Percentiles rank a stretch among this genome's conserved stretches.
These are phyloP conservation scores for Candoia aspera DNA, from an alignment of 2,113 vertebrate genomes.

Conservation along the genomic window DNA sequence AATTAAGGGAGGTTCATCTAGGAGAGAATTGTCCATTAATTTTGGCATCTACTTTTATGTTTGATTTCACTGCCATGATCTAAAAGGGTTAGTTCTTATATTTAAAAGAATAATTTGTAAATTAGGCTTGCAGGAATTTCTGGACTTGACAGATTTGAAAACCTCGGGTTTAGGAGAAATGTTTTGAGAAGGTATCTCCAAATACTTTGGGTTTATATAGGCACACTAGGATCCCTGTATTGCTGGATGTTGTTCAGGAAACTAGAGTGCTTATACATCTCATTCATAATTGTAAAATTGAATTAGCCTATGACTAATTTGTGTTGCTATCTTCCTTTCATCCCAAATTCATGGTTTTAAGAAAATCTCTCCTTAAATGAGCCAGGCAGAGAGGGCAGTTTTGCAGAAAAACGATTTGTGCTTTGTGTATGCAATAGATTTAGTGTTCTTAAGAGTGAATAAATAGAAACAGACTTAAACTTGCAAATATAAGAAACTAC, in stretches of 20 bases:
- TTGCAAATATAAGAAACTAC: background rate
- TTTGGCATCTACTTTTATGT: background rate
- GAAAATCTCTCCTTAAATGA: slow-evolving; percentile 41
- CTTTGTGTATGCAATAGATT: background rate
- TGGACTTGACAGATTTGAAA: background rate
- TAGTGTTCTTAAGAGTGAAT: background rate
- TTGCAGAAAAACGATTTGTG: background rate
- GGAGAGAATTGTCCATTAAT: background rate
- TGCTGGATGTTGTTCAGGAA: slow-evolving; percentile 49
- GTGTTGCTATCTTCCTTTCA: slow-evolving; percentile 40
- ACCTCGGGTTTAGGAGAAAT: background rate
- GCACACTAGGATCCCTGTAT: background rate
- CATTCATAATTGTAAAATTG: slow-evolving; percentile 43
- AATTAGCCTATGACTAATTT: slow-evolving; percentile 49
- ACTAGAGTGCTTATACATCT: slow-evolving; percentile 49
- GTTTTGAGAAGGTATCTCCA: background rate
- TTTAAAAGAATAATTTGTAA: background rate
- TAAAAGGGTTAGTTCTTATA: background rate
- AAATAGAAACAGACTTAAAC: slow-evolving; percentile 9
- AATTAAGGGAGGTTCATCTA: background rate
- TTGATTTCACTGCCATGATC: background rate
- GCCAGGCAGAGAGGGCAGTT: slow-evolving; percentile 15
- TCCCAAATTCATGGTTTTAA: background rate
- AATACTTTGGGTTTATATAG: background rate
- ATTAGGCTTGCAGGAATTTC: background rate